Conservation (phyloP, 1,140 invertebrate species). For the Leptestheria dahalacensis region DNA sequence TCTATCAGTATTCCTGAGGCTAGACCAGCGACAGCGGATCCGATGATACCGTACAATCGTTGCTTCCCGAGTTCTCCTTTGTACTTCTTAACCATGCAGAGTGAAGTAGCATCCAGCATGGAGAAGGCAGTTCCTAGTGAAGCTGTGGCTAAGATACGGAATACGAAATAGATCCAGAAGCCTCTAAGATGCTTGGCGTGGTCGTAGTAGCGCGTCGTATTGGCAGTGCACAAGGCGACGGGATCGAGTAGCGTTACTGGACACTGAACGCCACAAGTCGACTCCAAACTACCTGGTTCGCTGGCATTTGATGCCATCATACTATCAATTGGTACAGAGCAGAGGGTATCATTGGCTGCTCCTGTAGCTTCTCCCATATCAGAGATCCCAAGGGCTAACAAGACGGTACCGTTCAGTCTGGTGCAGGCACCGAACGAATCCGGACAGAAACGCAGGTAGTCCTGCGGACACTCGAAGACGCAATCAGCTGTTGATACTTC, state of each 20-base stretch:
- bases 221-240: not conserved
- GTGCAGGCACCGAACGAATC: not conserved
- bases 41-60: constrained; percentile 57
- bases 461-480: not conserved
- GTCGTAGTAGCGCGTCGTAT: constrained; percentile 36
- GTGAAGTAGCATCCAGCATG: constrained; percentile 63
- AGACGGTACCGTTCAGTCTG: not conserved
- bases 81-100: constrained; percentile 62
- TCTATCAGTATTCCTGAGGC: constrained; percentile 61
- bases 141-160: constrained; percentile 54
- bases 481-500: not conserved
- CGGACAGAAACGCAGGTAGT: not conserved
- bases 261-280: not conserved
- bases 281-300: not conserved
- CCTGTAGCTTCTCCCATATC: not conserved
- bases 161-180: constrained; percentile 60
- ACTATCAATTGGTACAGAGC: not conserved
- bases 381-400: not conserved
- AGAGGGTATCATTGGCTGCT: not conserved
- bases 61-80: constrained; percentile 64
- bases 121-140: constrained; percentile 58
- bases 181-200: constrained; percentile 46
- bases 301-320: not conserved
- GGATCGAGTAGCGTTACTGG: not conserved
- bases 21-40: constrained; percentile 63